A percentile compares a stretch with the other conserved stretches of the same genome.
Conservation (phyloP, 2,797 vertebrate genomes). For the Enteromius argenteus region DNA sequence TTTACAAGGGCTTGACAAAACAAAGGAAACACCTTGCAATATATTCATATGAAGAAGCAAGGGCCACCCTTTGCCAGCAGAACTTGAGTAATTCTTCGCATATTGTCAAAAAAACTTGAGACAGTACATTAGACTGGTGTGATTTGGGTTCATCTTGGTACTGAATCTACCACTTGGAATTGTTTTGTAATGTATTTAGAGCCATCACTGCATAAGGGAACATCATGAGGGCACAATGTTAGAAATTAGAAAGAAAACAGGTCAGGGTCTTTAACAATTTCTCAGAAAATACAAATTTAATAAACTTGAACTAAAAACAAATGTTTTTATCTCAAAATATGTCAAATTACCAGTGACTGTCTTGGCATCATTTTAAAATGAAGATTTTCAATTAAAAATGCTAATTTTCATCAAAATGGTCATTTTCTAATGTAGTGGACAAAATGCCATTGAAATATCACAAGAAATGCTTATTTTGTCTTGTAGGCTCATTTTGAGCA, state of each 20-base stretch:
- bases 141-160: background rate
- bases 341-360: background rate
- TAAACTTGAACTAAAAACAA: background rate
- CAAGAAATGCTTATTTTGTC: background rate
- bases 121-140: background rate
- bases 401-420: background rate
- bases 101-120: background rate
- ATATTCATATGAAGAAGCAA: background rate
- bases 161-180: background rate
- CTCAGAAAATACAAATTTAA: background rate
- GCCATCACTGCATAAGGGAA: background rate
- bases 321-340: background rate
- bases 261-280: too few relatives aligned
- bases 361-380: background rate
- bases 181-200: background rate
- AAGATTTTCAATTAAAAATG: background rate
- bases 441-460: too few relatives aligned
- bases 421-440: too few relatives aligned
- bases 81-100: background rate
- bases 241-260: too few relatives aligned
- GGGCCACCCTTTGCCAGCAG: background rate
- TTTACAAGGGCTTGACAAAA: constrained; percentile 20
- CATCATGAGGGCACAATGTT: background rate
- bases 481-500: background rate
- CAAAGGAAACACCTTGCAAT: constrained; percentile 14